These are phyloP conservation scores for Andinoacara biseriatus DNA, from an alignment of 2,113 vertebrate species.

Conservation along the genomic window DNA sequence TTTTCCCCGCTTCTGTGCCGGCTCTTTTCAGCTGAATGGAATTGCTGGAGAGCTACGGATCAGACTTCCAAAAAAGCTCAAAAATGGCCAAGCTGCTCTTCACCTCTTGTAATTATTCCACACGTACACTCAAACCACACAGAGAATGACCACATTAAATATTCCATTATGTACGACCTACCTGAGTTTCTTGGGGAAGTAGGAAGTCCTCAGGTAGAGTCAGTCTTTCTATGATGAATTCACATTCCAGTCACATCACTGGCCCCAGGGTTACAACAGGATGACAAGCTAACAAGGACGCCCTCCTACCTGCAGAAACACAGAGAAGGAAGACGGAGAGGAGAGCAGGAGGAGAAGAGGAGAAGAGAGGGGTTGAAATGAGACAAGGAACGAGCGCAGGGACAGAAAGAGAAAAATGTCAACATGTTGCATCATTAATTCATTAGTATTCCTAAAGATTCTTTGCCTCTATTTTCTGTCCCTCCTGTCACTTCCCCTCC, in stretches of 20 bases:
- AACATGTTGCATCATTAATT: constrained; percentile 68
- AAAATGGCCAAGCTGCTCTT: neutral
- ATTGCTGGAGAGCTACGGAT: neutral
- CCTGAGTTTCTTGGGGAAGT: constrained; percentile 27
- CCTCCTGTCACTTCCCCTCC: neutral
- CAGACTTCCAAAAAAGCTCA: neutral
- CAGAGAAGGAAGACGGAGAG: neutral
- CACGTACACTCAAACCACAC: neutral
- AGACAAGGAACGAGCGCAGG: neutral
- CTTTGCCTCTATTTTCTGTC: constrained; percentile 10
- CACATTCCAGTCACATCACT: constrained; percentile 56
- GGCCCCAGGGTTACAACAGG: constrained; percentile 53
- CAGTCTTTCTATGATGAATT: neutral
- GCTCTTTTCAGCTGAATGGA: neutral
- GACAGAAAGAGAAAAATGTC: constrained; percentile 48
- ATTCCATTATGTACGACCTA: neutral
- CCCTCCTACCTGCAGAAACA: constrained; percentile 42
- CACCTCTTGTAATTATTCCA: neutral
- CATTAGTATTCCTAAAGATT: constrained; percentile 44
- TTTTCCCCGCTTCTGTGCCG: neutral
- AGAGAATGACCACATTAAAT: neutral
- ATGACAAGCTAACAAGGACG: constrained; percentile 61
- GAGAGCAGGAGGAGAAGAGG: neutral
- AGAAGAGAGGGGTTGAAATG: neutral
- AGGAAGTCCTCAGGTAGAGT: constrained; percentile 24